Conservation (phyloP, 2,113 vertebrate genomes). For the Sylvia atricapilla region DNA sequence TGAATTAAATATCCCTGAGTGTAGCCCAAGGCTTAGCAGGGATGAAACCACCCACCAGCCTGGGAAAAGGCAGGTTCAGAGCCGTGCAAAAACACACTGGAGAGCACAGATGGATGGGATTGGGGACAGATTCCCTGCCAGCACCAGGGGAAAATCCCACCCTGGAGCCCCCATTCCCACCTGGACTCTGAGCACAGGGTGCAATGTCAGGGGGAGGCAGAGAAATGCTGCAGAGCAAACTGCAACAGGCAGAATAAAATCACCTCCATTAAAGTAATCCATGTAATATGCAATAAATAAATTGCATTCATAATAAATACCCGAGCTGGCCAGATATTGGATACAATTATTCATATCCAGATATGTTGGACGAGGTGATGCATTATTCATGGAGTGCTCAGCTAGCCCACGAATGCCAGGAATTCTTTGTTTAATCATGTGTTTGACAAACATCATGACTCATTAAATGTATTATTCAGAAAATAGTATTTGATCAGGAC, state of each 20-base stretch:
- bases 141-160: background rate
- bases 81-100: rapidly evolving
- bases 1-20: conserved; percentile 39
- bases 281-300: conserved; percentile 37
- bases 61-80: background rate
- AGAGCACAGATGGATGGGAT: background rate
- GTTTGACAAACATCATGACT: conserved; percentile 62
- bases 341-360: conserved; percentile 37
- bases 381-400: conserved; percentile 48
- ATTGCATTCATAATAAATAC: conserved; percentile 20
- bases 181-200: rapidly evolving
- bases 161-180: background rate
- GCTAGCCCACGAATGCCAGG: conserved; percentile 36
- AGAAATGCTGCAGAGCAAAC: background rate
- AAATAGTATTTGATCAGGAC: conserved; percentile 42
- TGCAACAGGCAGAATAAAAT: background rate
- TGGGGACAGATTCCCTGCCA: background rate
- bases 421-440: conserved; percentile 65
- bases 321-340: background rate
- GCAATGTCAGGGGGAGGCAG: background rate
- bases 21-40: background rate
- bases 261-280: background rate
- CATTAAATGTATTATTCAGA: conserved; percentile 40
- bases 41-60: conserved; percentile 10
- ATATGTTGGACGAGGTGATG: background rate